Evolutionary conservation across 2,888 invertebrate genomes (phyloP), one percentile per base, ranked within the genome.

Genomic region (Escarpia spicata): DNA sequence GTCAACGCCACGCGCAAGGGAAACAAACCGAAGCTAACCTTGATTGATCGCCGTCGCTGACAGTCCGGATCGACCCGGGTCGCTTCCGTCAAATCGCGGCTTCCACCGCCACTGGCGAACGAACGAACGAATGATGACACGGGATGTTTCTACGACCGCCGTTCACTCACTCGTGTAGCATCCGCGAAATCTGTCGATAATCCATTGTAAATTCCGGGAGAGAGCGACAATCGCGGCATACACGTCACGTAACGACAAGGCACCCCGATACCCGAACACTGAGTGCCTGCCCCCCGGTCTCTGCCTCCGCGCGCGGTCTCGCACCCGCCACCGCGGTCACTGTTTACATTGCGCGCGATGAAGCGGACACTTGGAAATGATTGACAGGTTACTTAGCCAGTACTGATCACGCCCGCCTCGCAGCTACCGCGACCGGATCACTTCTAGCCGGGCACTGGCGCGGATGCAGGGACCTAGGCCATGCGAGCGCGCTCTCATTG

Each of bases 1-100:
- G 75, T 75, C 75, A 75, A 75, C 75, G 75, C 75, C 75, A 75
- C 75, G 75, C 75, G 75, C 75, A 75, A 75, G 75, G 75, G 75
- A 75, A 75, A 75, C 75, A 75, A 75, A 75, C 75, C 75, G 75
- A n/a, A 75, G 75, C 75, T 75, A 75, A 75, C 75, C 75, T 75
- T 75, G 75, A 75, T 75, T 75, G 75, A 75, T 75, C 75, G n/a
- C 75, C 75, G 75, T n/a, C 26, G 75, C 75, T 75, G 75, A 75
- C 75, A 75, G 75, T 75, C 75, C 75, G 75, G 75, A 75, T 75
- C 75, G 75, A 75, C 75, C 75, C 75, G 75, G 75, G 75, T 75
- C 75, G 75, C 75, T 75, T 75, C 19, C 75, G 75, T 75, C 75
- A 75, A 75, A 75, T 75, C 75, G 75, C 75, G 19, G 75, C 75